phyloP scores from a whole-genome alignment of 2,888 invertebrate genomes.

The Rambutsinella grinnellia region DNA sequence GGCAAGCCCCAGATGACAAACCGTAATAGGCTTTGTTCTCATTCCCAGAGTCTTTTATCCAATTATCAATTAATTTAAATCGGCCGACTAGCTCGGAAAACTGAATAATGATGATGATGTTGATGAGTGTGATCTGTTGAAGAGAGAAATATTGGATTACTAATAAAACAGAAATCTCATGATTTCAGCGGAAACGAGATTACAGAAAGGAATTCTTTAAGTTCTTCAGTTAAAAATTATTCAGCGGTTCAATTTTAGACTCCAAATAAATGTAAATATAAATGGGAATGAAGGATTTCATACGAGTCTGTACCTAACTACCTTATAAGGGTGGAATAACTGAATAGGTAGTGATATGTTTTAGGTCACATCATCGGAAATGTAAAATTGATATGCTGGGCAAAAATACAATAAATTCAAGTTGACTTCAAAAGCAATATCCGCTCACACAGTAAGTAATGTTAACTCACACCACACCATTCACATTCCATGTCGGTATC shows the following conservation, averaged over 20 bases:
- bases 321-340: not conserved
- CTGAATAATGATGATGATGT: not conserved
- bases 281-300: too few species aligned
- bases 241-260: too few species aligned
- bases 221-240: too few species aligned
- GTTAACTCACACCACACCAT: not conserved
- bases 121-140: too few species aligned
- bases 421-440: conserved; percentile 52
- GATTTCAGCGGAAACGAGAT: not conserved
- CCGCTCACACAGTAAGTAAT: conserved; percentile 5
- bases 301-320: too few species aligned
- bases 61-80: conserved; percentile 55
- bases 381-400: conserved; percentile 49
- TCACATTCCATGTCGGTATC: conserved; percentile 5
- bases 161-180: not conserved
- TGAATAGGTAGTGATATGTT: conserved; percentile 21
- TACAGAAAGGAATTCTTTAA: too few species aligned
- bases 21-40: conserved; percentile 52
- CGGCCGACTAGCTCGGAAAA: conserved; percentile 31
- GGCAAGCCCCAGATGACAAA: conserved; percentile 47
- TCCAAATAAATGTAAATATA: too few species aligned
- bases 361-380: conserved; percentile 54
- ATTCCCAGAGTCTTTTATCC: conserved; percentile 38
- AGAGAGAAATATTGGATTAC: not conserved
- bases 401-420: conserved; percentile 50